A percentile compares a stretch with the other conserved stretches of the same genome.
Evolutionary conservation across 2,888 invertebrate species (phyloP).

Genomic region (Kryphioiulus occultus): DNA sequence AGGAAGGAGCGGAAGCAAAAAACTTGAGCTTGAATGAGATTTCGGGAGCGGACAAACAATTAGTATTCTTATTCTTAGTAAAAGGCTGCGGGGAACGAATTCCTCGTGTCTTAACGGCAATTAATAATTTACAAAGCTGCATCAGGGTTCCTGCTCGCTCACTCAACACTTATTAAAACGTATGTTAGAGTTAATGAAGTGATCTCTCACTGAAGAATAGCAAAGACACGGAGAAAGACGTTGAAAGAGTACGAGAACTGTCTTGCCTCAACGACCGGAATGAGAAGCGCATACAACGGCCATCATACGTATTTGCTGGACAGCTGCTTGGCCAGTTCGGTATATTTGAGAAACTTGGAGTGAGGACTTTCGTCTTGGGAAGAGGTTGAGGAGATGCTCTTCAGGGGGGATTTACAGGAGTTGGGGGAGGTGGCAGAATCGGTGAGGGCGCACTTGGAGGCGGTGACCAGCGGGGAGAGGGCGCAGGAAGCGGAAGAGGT

Average conservation of each 20-base stretch:
- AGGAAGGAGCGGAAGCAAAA: not conserved
- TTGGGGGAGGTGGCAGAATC: conserved; percentile 42
- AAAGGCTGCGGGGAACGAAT: conserved; percentile 25
- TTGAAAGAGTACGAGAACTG: not conserved
- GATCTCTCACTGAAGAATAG: conserved; percentile 26
- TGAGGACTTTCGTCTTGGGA: conserved; percentile 87
- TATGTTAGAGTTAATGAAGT: conserved; percentile 26
- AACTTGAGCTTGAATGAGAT: not conserved
- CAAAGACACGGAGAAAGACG: conserved; percentile 26
- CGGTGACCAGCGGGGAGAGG: conserved; percentile 59
- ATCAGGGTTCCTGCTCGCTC: conserved; percentile 9
- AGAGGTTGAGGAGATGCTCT: conserved; percentile 17
- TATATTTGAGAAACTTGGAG: conserved; percentile 97
- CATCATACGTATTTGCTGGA: conserved; percentile 82
- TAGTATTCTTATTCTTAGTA: conserved; percentile 28
- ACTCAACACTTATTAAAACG: conserved; percentile 17
- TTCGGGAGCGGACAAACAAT: conserved; percentile 3
- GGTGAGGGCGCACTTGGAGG: not conserved
- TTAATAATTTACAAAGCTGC: conserved; percentile 31
- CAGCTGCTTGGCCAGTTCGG: conserved; percentile 96
- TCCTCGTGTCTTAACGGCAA: conserved; percentile 35
- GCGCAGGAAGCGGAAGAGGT: conserved; percentile 56
- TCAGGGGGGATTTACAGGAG: conserved; percentile 38
- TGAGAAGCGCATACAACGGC: not conserved
- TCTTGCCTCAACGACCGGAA: not conserved